phyloP scores from a whole-genome alignment of 2,113 vertebrate species.

The Chauna torquata region DNA sequence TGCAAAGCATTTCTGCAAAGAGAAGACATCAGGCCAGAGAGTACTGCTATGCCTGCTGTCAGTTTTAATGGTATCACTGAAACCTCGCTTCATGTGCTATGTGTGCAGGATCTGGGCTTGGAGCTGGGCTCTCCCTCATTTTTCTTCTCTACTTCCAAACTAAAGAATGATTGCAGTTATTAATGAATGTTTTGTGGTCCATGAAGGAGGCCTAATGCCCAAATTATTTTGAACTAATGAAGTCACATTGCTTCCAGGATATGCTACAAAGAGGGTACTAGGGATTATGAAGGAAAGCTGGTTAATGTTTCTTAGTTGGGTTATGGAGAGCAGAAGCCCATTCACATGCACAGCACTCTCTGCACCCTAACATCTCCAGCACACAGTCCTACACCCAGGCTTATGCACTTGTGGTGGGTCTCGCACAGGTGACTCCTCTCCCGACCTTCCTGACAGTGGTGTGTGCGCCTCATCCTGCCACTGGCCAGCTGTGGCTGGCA shows the following conservation, averaged over 20 bases:
- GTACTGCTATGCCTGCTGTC: rapidly evolving
- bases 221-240: neutral
- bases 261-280: rapidly evolving
- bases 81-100: neutral
- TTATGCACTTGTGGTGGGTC: neutral
- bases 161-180: neutral
- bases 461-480: neutral
- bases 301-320: neutral
- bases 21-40: neutral
- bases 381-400: neutral
- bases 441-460: neutral
- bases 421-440: neutral
- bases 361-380: neutral
- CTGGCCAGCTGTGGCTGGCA: neutral
- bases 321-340: neutral
- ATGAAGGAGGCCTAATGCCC: neutral
- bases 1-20: neutral
- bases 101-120: rapidly evolving
- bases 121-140: neutral
- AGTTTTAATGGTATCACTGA: neutral
- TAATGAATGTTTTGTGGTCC: neutral
- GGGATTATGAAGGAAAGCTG: neutral
- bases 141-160: neutral
- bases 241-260: neutral
- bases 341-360: rapidly evolving